Conservation (phyloP, 2,797 vertebrate genomes). For the Myotis vivesi region DNA sequence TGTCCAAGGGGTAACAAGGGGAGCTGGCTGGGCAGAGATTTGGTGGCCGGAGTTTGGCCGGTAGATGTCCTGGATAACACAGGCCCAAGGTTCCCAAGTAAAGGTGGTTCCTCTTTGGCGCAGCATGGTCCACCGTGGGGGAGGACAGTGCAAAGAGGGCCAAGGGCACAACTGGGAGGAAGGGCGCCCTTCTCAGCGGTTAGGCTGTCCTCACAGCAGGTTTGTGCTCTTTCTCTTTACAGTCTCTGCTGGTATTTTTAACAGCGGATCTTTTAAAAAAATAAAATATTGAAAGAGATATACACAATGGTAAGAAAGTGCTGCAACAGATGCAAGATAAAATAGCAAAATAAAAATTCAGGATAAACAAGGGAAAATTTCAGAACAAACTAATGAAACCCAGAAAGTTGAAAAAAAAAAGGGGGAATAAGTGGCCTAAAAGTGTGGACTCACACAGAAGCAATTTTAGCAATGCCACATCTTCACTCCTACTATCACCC, state of each 20-base stretch:
- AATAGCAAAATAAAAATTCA: not conserved
- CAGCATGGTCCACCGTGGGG: rapidly evolving
- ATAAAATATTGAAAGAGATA: not conserved
- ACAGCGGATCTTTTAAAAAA: not conserved
- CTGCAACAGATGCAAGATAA: not conserved
- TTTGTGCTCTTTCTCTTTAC: not conserved
- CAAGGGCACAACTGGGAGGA: not conserved
- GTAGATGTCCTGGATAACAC: not conserved
- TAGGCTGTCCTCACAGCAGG: not conserved
- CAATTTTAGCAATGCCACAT: not conserved
- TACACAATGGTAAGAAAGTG: not conserved
- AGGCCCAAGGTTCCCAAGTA: rapidly evolving
- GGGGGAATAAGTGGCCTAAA: not conserved
- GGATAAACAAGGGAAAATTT: not conserved
- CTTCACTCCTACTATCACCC: too few species aligned
- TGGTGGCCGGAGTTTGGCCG: rapidly evolving
- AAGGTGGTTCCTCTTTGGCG: not conserved
- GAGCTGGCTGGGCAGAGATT: too few species aligned
- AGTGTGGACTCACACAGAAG: not conserved
- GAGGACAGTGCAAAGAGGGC: too few species aligned
- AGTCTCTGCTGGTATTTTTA: not conserved
- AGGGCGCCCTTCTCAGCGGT: not conserved
- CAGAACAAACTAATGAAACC: not conserved
- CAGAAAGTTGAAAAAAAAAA: not conserved
- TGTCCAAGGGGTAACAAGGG: too few species aligned